phyloP scores from a whole-genome alignment of 2,113 vertebrate species.

The Arothron firmamentum region DNA sequence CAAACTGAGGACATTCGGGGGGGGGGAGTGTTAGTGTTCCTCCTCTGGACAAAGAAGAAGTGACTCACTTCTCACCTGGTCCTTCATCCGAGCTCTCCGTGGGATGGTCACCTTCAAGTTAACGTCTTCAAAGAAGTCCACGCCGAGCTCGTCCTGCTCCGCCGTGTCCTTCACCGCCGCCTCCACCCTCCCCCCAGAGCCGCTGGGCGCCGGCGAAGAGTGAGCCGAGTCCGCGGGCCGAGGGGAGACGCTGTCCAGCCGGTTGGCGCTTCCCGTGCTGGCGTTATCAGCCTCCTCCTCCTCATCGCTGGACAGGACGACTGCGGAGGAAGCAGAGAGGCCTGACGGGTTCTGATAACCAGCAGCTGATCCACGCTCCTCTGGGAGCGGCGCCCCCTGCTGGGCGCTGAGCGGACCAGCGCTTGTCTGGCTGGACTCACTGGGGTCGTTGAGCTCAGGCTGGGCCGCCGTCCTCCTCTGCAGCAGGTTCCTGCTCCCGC shows the following conservation, averaged over 20 bases:
- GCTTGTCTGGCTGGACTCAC: conserved; percentile 86
- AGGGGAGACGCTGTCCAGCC: conserved; percentile 86
- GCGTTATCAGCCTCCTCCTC: conserved; percentile 85
- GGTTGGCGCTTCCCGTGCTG: conserved; percentile 80
- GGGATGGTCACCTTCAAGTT: conserved; percentile 78
- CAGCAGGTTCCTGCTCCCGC: conserved; percentile 65
- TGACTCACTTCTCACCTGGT: conserved; percentile 75
- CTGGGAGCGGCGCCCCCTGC: no score
- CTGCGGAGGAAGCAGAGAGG: conserved; percentile 61
- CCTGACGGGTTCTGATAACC: no score
- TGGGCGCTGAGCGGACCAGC: no score
- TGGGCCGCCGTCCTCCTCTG: conserved; percentile 71
- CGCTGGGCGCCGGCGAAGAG: conserved; percentile 86
- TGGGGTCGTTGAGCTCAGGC: conserved; percentile 87
- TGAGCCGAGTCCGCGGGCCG: conserved; percentile 88
- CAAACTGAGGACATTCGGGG: conserved; percentile 86
- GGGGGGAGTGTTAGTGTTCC: no score
- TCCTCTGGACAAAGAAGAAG: neutral
- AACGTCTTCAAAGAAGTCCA: conserved; percentile 76
- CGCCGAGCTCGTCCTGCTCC: conserved; percentile 76
- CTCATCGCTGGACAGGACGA: conserved; percentile 89
- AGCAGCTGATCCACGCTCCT: no score
- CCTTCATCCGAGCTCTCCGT: conserved; percentile 89
- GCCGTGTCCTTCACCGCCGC: conserved; percentile 82
- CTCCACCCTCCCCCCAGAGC: conserved; percentile 87